Percentiles rank a stretch among this genome's conserved stretches.
These are phyloP conservation scores for Tupaia tana DNA, from an alignment of 2,113 vertebrate species.

Conservation along the genomic window DNA sequence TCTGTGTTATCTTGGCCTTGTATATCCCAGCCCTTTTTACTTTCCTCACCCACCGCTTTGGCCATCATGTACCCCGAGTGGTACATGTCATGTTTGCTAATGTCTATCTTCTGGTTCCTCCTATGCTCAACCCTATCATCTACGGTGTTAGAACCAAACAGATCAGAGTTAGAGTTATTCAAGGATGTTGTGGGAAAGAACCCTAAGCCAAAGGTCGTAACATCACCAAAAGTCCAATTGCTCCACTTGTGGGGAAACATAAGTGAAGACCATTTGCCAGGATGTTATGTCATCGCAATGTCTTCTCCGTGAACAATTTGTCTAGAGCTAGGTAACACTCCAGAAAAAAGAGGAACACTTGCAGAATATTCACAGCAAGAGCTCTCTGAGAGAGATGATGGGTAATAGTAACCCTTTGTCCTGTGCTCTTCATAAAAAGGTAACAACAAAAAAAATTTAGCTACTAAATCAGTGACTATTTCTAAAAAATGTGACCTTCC, in stretches of 20 bases:
- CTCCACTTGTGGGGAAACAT: neutral
- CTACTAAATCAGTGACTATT: neutral
- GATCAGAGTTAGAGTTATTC: conserved; percentile 62
- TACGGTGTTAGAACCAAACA: conserved; percentile 78
- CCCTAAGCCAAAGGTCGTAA: neutral
- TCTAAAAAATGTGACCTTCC: neutral
- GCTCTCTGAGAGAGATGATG: neutral
- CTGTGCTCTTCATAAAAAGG: neutral
- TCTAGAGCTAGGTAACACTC: neutral
- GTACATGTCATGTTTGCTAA: conserved; percentile 69
- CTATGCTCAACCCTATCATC: conserved; percentile 79
- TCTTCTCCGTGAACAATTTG: neutral
- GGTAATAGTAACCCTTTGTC: neutral
- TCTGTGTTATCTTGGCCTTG: conserved; percentile 72
- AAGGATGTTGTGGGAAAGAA: neutral
- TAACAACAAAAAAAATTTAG: neutral
- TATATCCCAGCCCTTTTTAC: conserved; percentile 71
- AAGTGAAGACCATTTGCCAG: neutral
- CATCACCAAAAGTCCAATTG: no score
- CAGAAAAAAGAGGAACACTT: neutral
- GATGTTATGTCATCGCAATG: neutral
- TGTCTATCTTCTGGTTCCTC: conserved; percentile 78
- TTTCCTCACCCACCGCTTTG: conserved; percentile 55
- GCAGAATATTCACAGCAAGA: neutral
- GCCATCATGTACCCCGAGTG: conserved; percentile 38